phyloP scores from a whole-genome alignment of 2,113 vertebrate species.

The Sander vitreus region DNA sequence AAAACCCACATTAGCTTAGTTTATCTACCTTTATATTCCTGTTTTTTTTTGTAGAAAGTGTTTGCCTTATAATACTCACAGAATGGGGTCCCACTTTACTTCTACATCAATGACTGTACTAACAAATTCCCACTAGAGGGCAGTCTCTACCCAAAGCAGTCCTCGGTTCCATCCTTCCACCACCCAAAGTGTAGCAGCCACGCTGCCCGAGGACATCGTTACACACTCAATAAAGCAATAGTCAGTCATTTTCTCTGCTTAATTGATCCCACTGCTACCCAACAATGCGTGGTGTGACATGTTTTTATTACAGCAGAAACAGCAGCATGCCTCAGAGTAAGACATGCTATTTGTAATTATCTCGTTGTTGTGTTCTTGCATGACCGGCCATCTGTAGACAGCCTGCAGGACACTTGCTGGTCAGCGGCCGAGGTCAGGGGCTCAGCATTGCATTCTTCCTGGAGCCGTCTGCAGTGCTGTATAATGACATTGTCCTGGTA shows the following conservation, averaged over 20 bases:
- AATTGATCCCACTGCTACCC: conserved; percentile 78
- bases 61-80: neutral
- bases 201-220: conserved; percentile 72
- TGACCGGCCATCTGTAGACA: conserved; percentile 67
- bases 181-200: conserved; percentile 32
- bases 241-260: conserved; percentile 79
- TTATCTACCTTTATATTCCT: neutral
- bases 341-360: conserved; percentile 60
- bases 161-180: neutral
- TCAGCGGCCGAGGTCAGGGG: conserved; percentile 62
- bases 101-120: neutral
- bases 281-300: conserved; percentile 61
- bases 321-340: conserved; percentile 55
- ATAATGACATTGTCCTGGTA: conserved; percentile 36
- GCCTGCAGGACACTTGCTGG: conserved; percentile 64
- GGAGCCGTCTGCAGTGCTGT: conserved; percentile 19
- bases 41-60: neutral
- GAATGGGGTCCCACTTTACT: neutral
- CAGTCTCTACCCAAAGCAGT: conserved; percentile 37
- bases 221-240: conserved; percentile 83
- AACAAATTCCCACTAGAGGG: conserved; percentile 65
- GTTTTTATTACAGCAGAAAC: conserved; percentile 58
- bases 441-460: conserved; percentile 37
- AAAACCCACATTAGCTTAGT: neutral
- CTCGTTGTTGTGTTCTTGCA: conserved; percentile 52